Evolutionary conservation across 1,140 invertebrate genomes (phyloP).

Genomic region (Gyrodactylus salaris): DNA sequence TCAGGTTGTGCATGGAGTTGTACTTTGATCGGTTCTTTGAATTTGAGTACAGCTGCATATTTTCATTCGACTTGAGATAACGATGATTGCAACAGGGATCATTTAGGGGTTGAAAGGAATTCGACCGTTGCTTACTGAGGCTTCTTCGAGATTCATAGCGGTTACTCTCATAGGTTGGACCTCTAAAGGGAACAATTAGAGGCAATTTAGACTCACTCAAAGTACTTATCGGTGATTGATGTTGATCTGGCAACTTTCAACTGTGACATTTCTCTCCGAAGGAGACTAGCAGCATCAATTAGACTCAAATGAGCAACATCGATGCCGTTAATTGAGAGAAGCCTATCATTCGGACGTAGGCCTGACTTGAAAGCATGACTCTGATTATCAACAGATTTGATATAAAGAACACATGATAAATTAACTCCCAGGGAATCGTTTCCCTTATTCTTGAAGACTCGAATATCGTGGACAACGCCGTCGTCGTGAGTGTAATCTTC

Average conservation of each 20-base stretch:
- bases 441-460: not conserved
- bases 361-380: not conserved
- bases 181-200: no score
- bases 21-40: no score
- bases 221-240: no score
- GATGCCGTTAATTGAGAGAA: not conserved
- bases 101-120: no score
- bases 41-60: no score
- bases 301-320: not conserved
- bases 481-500: not conserved
- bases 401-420: not conserved
- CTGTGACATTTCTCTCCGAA: not conserved
- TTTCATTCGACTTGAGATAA: no score
- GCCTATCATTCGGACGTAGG: not conserved
- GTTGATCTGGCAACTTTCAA: not conserved
- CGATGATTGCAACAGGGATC: no score
- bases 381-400: not conserved
- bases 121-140: no score
- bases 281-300: not conserved
- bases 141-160: no score
- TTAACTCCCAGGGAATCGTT: not conserved
- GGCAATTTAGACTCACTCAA: no score
- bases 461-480: not conserved
- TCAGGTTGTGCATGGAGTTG: not conserved
- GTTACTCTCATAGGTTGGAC: no score